phyloP scores from a whole-genome alignment of 2,888 invertebrate genomes.

The Synanthedon formicaeformis region DNA sequence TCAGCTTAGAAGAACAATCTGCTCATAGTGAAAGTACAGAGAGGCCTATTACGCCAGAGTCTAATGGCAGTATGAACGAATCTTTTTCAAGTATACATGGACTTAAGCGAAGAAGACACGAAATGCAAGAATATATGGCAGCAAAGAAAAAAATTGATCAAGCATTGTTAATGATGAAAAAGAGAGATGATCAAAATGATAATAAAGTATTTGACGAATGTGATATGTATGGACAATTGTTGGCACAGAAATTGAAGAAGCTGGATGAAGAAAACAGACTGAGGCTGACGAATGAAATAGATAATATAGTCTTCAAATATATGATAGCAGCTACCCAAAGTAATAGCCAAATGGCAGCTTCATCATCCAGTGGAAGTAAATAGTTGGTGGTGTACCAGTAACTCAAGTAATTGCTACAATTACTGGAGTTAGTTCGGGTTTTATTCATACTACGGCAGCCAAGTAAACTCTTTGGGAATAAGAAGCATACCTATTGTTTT shows the following conservation, averaged over 20 bases:
- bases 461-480: too few species aligned
- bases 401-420: too few species aligned
- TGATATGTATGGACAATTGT: background rate
- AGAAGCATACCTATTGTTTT: too few species aligned
- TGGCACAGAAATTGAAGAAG: background rate
- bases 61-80: background rate
- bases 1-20: too few species aligned
- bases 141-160: background rate
- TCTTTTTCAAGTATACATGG: background rate
- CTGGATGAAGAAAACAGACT: background rate
- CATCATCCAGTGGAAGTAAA: too few species aligned
- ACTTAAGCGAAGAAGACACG: background rate
- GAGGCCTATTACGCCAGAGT: background rate
- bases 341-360: too few species aligned
- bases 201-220: background rate
- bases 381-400: too few species aligned
- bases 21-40: background rate
- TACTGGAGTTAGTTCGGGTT: too few species aligned
- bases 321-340: background rate
- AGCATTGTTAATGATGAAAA: background rate
- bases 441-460: too few species aligned
- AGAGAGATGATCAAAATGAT: background rate
- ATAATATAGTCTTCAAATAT: background rate
- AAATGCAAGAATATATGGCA: background rate
- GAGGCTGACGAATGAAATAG: background rate